Evolutionary conservation across 2,797 vertebrate genomes (phyloP).

Genomic region (Gallinago stenura): DNA sequence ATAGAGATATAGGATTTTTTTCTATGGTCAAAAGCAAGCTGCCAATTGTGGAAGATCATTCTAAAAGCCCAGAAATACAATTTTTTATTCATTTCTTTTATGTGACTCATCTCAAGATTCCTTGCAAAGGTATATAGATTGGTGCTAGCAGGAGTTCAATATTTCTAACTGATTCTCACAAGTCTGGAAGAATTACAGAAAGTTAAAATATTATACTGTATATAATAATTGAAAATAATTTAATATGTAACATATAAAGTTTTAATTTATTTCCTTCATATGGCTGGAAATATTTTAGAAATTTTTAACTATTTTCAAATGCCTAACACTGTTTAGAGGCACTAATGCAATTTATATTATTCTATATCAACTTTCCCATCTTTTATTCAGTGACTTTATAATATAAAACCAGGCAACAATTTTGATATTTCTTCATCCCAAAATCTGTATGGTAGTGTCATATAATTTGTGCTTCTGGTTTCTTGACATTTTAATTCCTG

Average conservation of each 20-base stretch:
- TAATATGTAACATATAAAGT: background rate
- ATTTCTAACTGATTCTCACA: background rate
- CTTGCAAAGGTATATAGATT: background rate
- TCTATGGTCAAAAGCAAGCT: background rate
- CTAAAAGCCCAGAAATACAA: background rate
- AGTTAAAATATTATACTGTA: background rate
- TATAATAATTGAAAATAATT: background rate
- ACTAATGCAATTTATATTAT: background rate
- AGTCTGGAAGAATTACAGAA: background rate
- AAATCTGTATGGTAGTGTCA: background rate
- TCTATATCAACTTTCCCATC: accelerated
- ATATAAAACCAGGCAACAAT: background rate
- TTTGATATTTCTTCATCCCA: background rate
- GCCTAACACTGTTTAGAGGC: accelerated
- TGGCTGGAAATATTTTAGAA: background rate
- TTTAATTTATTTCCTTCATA: background rate
- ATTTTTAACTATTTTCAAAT: background rate
- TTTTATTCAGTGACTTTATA: background rate
- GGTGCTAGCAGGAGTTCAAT: background rate
- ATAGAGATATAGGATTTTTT: background rate
- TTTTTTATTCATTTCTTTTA: background rate
- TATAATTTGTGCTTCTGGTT: background rate
- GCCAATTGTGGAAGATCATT: background rate
- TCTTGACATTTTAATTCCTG: background rate
- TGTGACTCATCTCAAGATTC: background rate